phyloP scores from a whole-genome alignment of 2,113 vertebrate species.

The Notarius lentiginosus region DNA sequence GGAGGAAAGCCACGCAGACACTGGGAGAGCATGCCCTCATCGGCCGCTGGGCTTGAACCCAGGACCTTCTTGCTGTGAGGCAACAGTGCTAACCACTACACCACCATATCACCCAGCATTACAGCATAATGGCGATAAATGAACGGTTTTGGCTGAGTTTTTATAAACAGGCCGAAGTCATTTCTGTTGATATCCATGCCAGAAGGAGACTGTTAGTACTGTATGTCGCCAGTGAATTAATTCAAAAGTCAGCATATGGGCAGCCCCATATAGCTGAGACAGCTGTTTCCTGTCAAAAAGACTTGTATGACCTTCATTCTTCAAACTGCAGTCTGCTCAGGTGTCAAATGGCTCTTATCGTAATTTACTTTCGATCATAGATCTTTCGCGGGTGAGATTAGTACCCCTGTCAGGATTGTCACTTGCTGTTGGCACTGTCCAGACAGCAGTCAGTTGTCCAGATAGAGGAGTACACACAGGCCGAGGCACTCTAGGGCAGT shows the following conservation, averaged over 20 bases:
- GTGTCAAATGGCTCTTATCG: background rate
- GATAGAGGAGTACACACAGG: background rate
- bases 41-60: too few species aligned
- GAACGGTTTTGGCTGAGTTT: background rate
- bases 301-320: constrained; percentile 1
- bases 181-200: background rate
- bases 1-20: too few species aligned
- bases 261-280: background rate
- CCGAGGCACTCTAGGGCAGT: background rate
- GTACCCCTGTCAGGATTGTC: background rate
- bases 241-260: background rate
- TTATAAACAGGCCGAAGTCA: background rate
- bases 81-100: too few species aligned
- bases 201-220: background rate
- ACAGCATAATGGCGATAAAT: too few species aligned
- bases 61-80: too few species aligned
- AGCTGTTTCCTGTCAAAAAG: background rate
- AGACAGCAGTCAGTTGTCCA: background rate
- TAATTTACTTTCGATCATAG: background rate
- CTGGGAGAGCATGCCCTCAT: too few species aligned
- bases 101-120: too few species aligned
- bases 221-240: background rate
- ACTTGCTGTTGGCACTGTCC: background rate
- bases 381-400: background rate
- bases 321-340: background rate